Percentiles rank a stretch among this genome's conserved stretches.
phyloP scores from a whole-genome alignment of 2,113 vertebrate species.

The Raja brachyura region DNA sequence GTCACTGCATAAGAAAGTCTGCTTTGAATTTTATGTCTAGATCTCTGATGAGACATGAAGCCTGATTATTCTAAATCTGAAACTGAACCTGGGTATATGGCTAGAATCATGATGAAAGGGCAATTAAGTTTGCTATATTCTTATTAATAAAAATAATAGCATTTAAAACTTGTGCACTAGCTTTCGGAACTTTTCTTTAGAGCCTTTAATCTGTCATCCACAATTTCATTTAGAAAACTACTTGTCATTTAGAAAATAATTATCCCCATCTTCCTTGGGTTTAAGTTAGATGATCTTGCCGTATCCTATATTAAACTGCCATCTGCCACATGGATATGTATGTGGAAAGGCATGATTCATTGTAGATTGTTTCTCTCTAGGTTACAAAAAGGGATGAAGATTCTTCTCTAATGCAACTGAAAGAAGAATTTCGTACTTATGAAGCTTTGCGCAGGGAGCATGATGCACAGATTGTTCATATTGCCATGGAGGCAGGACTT shows the following conservation, averaged over 20 bases:
- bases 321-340: background rate
- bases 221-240: background rate
- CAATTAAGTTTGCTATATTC: background rate
- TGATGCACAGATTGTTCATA: constrained; percentile 92
- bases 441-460: constrained; percentile 88
- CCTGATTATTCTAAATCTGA: too few species aligned
- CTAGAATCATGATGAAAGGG: background rate
- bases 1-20: too few species aligned
- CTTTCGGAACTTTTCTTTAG: background rate
- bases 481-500: constrained; percentile 93
- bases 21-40: too few species aligned
- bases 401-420: constrained; percentile 94
- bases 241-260: background rate
- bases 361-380: constrained; percentile 49
- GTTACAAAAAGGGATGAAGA: constrained; percentile 97
- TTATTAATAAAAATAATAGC: too few species aligned
- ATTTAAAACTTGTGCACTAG: background rate
- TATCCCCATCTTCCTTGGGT: background rate
- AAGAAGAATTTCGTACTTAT: constrained; percentile 90
- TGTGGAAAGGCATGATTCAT: background rate
- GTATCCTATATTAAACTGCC: background rate
- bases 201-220: background rate
- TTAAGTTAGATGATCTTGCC: background rate
- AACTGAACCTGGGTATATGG: too few species aligned
- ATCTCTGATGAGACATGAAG: too few species aligned